These are phyloP conservation scores for Pongo abelii DNA, from an alignment of 2,113 vertebrate genomes.

Conservation along the genomic window DNA sequence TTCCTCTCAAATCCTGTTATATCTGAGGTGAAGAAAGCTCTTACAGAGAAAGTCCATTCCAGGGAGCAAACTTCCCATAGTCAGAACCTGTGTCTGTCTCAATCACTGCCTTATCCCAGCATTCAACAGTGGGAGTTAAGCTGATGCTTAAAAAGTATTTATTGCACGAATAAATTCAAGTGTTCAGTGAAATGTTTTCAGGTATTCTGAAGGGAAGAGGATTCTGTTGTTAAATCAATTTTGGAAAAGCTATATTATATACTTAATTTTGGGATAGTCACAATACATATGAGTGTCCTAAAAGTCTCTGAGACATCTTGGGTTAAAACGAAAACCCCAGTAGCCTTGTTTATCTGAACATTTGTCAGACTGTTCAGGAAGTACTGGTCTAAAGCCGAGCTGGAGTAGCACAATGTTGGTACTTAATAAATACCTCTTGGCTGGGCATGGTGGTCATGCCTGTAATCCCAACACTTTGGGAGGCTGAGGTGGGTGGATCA, in stretches of 20 bases:
- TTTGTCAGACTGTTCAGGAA: neutral
- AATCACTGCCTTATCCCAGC: neutral
- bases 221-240: neutral
- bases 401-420: neutral
- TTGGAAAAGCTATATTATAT: neutral
- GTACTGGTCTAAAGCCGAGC: neutral
- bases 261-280: neutral
- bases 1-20: neutral
- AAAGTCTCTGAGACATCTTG: slow-evolving; percentile 17
- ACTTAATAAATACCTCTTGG: neutral
- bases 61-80: neutral
- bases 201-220: neutral
- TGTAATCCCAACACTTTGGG: no score
- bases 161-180: neutral
- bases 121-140: neutral
- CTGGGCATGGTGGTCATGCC: no score
- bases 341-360: neutral
- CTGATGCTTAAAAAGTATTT: neutral
- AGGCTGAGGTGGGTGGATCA: no score
- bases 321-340: neutral
- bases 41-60: neutral
- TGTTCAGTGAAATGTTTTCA: neutral
- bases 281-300: neutral
- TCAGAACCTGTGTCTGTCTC: neutral
- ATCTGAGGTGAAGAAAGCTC: neutral